Evolutionary conservation across 2,113 vertebrate species (phyloP).

Genomic region (Anser brachyrhynchus): DNA sequence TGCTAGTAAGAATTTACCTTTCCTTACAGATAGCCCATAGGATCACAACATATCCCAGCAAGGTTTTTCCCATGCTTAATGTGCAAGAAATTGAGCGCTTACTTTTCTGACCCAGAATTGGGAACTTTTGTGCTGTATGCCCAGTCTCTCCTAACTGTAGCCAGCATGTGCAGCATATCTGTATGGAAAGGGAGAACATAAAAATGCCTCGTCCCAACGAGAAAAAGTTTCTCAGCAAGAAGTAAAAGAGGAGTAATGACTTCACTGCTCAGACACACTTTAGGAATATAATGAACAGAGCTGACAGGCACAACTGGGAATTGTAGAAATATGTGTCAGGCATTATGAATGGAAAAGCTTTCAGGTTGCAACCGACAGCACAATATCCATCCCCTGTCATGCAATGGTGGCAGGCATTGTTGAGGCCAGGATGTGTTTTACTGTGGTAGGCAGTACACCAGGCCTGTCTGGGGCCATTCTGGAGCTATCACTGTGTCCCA

Average conservation of each 20-base stretch:
- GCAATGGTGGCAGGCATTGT: not conserved
- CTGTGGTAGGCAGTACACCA: not conserved
- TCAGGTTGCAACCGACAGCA: not conserved
- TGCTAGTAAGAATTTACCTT: not conserved
- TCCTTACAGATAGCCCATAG: not conserved
- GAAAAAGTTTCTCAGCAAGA: not conserved
- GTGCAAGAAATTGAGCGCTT: not conserved
- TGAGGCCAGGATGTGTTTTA: not conserved
- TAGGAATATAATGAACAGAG: not conserved
- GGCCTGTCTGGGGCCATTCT: not conserved
- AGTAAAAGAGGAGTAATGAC: not conserved
- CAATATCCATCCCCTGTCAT: not conserved
- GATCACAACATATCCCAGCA: not conserved
- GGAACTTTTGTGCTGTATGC: not conserved
- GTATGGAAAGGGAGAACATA: not conserved
- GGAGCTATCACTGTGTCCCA: not conserved
- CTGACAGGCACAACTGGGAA: not conserved
- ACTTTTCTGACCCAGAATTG: accelerated
- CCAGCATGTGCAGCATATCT: not conserved
- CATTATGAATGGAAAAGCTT: not conserved
- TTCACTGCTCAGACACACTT: not conserved
- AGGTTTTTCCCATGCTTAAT: not conserved
- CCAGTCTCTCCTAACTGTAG: not conserved
- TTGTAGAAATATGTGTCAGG: not conserved
- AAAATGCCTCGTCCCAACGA: not conserved